Conservation (phyloP, 2,797 vertebrate species). For the Nyctibius grandis region DNA sequence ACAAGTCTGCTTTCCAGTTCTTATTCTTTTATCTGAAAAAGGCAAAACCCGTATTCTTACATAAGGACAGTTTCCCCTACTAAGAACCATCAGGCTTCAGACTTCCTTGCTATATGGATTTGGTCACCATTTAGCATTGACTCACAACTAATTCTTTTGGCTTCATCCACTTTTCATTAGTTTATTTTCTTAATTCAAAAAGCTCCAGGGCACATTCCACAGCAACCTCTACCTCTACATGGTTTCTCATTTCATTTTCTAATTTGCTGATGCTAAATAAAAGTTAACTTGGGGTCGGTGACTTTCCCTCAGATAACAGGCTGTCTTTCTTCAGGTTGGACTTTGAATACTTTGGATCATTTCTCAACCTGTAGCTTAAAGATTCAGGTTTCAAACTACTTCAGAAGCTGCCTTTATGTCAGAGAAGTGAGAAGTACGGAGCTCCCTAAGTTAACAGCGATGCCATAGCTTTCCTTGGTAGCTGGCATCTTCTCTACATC, state of each 20-base stretch:
- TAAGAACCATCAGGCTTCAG: background rate
- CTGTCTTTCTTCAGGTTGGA: background rate
- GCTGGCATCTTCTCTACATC: background rate
- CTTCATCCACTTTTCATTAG: background rate
- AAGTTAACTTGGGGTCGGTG: background rate
- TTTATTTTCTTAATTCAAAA: background rate
- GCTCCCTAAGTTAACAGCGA: background rate
- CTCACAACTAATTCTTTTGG: background rate
- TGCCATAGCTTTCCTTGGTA: background rate
- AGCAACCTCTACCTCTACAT: background rate
- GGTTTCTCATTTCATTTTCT: background rate
- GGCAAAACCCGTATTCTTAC: background rate
- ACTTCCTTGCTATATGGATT: background rate
- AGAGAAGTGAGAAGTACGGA: background rate
- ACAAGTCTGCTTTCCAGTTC: background rate
- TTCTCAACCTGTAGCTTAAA: background rate
- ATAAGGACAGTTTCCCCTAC: background rate
- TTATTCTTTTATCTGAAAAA: background rate
- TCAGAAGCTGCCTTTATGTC: background rate
- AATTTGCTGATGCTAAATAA: background rate
- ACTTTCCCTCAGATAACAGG: background rate
- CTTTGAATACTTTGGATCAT: background rate
- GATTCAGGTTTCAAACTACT: background rate
- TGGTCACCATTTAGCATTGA: background rate
- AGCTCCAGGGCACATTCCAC: background rate